Percentiles rank a stretch among this genome's conserved stretches.
Conservation (phyloP, 2,888 invertebrate species). For the Sarcophaga caerulescens region DNA sequence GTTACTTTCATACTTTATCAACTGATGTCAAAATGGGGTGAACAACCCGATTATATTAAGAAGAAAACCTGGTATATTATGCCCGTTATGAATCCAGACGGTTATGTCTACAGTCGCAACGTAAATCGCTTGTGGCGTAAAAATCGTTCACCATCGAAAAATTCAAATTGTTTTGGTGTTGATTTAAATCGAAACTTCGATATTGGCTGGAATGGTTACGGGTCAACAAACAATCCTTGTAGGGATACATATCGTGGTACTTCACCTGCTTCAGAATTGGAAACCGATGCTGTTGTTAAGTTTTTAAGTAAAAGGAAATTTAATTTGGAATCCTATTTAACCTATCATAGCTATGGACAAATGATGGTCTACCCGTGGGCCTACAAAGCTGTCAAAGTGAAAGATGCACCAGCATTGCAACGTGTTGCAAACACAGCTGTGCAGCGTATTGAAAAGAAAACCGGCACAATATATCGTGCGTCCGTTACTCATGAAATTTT, state of each 20-base stretch:
- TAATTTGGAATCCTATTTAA: conserved; percentile 86
- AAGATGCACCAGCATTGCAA: conserved; percentile 74
- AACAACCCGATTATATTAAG: conserved; percentile 85
- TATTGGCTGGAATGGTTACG: conserved; percentile 91
- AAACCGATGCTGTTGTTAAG: conserved; percentile 86
- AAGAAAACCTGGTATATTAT: conserved; percentile 91
- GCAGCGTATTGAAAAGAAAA: conserved; percentile 75
- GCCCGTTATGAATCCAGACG: conserved; percentile 91
- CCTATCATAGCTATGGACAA: conserved; percentile 88
- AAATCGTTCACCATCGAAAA: conserved; percentile 83
- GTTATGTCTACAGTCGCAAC: conserved; percentile 91
- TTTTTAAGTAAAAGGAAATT: conserved; percentile 82
- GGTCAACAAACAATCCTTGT: conserved; percentile 85
- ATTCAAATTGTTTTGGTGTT: conserved; percentile 85
- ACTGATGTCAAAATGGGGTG: conserved; percentile 85
- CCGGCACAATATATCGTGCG: conserved; percentile 74
- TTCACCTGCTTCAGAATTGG: conserved; percentile 91
- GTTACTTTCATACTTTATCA: conserved; percentile 89
- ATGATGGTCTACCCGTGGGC: conserved; percentile 79
- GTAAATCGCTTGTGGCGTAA: conserved; percentile 92
- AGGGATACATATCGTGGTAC: conserved; percentile 90
- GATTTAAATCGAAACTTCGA: conserved; percentile 94
- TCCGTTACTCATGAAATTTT: conserved; percentile 76
- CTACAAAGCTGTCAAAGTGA: conserved; percentile 77
- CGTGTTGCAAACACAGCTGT: conserved; percentile 75